phyloP scores from a whole-genome alignment of 2,888 invertebrate genomes.

The Lasioglossum lativentre region DNA sequence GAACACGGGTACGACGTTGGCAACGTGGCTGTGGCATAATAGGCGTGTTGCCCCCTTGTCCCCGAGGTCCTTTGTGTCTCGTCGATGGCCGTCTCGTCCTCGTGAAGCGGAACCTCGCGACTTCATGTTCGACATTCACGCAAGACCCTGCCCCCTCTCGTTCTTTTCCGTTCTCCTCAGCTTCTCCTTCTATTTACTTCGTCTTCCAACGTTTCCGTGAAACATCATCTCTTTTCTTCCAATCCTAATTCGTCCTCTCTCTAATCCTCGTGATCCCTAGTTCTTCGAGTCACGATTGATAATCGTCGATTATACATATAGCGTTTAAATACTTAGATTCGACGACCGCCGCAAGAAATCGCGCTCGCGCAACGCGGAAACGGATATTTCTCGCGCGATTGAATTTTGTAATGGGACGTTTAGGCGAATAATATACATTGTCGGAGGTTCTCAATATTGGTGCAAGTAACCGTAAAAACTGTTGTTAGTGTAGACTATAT shows the following conservation, averaged over 20 bases:
- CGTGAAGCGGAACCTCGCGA: constrained; percentile 50
- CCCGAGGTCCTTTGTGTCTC: constrained; percentile 77
- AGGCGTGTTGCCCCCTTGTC: constrained; percentile 80
- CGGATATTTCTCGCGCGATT: neutral
- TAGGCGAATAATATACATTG: neutral
- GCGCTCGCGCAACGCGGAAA: neutral
- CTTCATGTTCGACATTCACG: constrained; percentile 22
- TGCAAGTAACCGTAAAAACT: neutral
- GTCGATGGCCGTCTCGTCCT: constrained; percentile 56
- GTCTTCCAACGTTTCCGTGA: constrained; percentile 10
- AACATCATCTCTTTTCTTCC: constrained; percentile 1
- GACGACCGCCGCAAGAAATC: neutral
- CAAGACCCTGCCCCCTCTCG: neutral
- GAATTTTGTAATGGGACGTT: neutral
- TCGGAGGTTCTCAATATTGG: neutral
- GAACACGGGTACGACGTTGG: constrained; percentile 80
- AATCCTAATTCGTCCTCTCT: neutral
- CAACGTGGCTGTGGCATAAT: constrained; percentile 65
- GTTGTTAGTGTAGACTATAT: neutral
- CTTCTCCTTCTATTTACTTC: constrained; percentile 14
- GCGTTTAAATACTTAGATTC: constrained; percentile 31
- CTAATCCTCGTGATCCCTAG: neutral
- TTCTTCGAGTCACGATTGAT: neutral
- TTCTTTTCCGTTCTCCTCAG: constrained; percentile 24
- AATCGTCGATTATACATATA: constrained; percentile 6